phyloP scores from a whole-genome alignment of 2,113 vertebrate genomes.

The Psammodynastes pulverulentus region DNA sequence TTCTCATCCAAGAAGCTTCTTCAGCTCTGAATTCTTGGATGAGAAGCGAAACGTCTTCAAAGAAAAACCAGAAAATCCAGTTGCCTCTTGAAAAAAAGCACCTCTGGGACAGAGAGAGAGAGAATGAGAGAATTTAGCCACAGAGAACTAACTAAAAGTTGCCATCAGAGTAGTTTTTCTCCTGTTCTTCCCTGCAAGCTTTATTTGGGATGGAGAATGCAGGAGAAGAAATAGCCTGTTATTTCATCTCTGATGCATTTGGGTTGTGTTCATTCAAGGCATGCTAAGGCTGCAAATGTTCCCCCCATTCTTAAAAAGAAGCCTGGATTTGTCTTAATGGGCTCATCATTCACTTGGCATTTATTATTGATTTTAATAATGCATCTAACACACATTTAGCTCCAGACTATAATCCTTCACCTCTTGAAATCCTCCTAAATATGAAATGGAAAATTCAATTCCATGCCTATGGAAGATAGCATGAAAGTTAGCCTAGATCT shows the following conservation, averaged over 20 bases:
- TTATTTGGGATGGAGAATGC: background rate
- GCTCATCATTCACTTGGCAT: background rate
- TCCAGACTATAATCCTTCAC: background rate
- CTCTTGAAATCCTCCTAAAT: background rate
- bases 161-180: background rate
- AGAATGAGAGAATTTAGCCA: background rate
- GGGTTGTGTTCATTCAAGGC: background rate
- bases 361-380: background rate
- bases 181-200: background rate
- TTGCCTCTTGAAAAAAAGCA: no score
- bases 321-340: background rate
- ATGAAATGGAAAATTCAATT: background rate
- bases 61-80: no score
- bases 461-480: background rate
- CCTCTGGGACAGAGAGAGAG: background rate
- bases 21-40: no score
- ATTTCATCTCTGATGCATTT: background rate
- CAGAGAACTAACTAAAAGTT: no score
- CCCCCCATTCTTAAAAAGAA: background rate
- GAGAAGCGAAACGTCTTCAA: no score
- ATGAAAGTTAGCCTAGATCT: background rate
- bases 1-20: no score
- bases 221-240: background rate
- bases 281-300: background rate
- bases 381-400: background rate